phyloP scores from a whole-genome alignment of 2,113 vertebrate genomes.

The Erinaceus europaeus region DNA sequence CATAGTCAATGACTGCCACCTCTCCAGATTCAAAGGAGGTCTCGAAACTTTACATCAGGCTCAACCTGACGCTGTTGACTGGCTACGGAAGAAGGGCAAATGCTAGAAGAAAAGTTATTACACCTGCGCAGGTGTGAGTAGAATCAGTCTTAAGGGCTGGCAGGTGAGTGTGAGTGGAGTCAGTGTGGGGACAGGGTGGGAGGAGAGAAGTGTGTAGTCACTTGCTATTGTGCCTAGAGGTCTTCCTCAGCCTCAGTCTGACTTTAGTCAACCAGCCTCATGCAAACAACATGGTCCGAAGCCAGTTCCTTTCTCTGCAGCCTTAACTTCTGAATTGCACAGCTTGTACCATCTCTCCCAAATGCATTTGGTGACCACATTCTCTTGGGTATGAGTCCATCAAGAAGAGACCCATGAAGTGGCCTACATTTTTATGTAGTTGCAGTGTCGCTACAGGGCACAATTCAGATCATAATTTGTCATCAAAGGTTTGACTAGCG shows the following conservation, averaged over 20 bases:
- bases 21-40: too few species aligned
- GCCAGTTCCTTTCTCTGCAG: not conserved
- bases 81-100: too few species aligned
- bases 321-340: not conserved
- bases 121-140: not conserved
- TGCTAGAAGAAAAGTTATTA: too few species aligned
- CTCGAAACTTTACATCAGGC: too few species aligned
- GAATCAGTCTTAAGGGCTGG: not conserved
- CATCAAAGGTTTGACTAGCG: constrained; percentile 2
- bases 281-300: not conserved
- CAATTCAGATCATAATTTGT: constrained; percentile 12
- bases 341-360: not conserved
- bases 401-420: constrained; percentile 5
- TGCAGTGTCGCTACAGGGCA: not conserved
- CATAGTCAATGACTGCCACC: too few species aligned
- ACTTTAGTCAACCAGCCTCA: not conserved
- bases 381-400: not conserved
- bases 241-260: not conserved
- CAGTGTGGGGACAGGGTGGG: not conserved
- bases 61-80: too few species aligned
- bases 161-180: not conserved
- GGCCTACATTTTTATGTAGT: not conserved
- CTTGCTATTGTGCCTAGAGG: not conserved
- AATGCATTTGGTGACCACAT: not conserved
- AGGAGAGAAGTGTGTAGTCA: not conserved